Percentiles rank a stretch among this genome's conserved stretches.
Conservation (phyloP, 2,113 vertebrate genomes). For the Motacilla alba region DNA sequence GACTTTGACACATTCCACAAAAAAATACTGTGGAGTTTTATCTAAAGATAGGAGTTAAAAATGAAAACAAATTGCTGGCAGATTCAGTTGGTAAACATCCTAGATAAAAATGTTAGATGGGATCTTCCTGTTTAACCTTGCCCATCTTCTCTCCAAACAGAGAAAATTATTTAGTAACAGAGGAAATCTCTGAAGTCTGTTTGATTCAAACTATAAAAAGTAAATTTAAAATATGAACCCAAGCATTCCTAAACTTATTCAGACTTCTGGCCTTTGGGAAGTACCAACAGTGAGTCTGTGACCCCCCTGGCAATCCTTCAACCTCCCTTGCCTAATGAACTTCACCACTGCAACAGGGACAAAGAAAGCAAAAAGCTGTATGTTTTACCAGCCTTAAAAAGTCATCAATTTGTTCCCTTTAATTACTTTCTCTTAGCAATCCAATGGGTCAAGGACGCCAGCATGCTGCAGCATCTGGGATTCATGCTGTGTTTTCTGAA, state of each 20-base stretch:
- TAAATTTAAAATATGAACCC: neutral
- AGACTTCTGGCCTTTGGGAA: neutral
- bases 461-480: conserved; percentile 40
- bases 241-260: neutral
- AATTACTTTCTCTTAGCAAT: conserved; percentile 39
- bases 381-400: neutral
- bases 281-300: neutral
- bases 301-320: neutral
- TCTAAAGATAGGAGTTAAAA: neutral
- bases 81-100: neutral
- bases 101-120: neutral
- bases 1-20: neutral
- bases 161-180: neutral
- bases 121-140: neutral
- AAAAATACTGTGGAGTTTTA: neutral
- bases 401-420: conserved; percentile 33
- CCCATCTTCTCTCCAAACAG: neutral
- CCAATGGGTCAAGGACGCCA: conserved; percentile 39
- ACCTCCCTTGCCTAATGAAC: neutral
- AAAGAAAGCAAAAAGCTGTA: neutral
- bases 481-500: conserved; percentile 48
- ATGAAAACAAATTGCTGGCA: neutral
- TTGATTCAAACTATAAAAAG: neutral
- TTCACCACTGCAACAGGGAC: neutral
- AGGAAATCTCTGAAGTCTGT: neutral